These are phyloP conservation scores for Eidolon helvum DNA, from an alignment of 2,113 vertebrate species.

Conservation along the genomic window DNA sequence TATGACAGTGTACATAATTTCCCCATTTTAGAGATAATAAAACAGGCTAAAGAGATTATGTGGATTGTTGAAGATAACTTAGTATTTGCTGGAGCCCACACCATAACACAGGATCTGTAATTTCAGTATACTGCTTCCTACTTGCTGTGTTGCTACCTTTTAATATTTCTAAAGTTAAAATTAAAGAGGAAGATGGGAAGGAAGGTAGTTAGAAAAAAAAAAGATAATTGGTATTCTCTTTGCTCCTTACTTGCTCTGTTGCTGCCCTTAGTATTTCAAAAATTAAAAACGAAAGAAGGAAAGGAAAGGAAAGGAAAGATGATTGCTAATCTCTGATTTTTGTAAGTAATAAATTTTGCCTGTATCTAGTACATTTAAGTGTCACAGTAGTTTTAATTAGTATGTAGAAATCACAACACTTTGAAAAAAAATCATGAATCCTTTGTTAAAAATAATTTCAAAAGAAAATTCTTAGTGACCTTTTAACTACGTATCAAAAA, in stretches of 20 bases:
- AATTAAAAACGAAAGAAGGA: background rate
- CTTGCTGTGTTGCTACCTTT: background rate
- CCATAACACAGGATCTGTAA: background rate
- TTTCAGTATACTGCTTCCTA: background rate
- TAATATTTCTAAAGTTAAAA: slow-evolving; percentile 14
- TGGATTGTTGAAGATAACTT: background rate
- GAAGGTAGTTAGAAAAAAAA: background rate
- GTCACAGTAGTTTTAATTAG: background rate
- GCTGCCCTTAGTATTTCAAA: slow-evolving; percentile 20
- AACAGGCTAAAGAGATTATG: background rate
- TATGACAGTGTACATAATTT: background rate
- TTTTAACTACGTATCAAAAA: background rate
- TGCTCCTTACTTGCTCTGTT: background rate
- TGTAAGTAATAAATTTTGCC: background rate
- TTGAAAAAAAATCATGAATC: background rate
- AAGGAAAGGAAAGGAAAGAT: background rate
- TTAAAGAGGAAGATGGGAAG: background rate
- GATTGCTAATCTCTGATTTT: background rate
- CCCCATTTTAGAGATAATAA: background rate
- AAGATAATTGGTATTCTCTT: background rate
- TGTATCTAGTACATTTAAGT: background rate
- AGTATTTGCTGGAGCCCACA: background rate
- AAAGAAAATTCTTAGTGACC: background rate
- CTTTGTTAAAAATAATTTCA: background rate
- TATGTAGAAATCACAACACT: background rate